A percentile compares a stretch with the other conserved stretches of the same genome.
Evolutionary conservation across 1,140 invertebrate species (phyloP).

Genomic region (Bombus cullumanus): DNA sequence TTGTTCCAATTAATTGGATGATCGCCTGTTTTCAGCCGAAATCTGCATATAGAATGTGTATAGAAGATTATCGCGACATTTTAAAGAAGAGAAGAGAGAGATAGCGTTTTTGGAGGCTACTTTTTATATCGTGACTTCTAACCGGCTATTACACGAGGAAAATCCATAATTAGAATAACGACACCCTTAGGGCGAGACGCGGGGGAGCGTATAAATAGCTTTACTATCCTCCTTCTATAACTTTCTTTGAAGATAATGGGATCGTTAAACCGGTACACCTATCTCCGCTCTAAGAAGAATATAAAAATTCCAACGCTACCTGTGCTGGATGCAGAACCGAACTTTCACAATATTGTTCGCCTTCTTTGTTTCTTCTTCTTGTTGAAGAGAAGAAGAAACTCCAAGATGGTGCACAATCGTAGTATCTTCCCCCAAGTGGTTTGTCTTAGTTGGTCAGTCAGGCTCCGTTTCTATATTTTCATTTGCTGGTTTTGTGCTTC

Average conservation of each 20-base stretch:
- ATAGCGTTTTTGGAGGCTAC: background rate
- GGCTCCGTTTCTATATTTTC: background rate
- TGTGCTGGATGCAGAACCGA: background rate
- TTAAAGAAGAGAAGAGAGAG: background rate
- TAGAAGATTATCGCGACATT: background rate
- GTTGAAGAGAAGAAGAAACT: background rate
- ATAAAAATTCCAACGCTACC: background rate
- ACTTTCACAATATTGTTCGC: background rate
- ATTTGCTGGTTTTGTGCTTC: constrained; percentile 1
- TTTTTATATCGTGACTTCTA: background rate
- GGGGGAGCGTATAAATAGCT: constrained; percentile 27
- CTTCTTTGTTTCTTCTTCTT: background rate
- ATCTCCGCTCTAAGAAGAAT: background rate
- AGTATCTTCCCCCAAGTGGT: background rate
- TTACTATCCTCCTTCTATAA: constrained; percentile 25
- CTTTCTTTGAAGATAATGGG: constrained; percentile 29
- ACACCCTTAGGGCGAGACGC: constrained; percentile 18
- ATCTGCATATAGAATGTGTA: background rate
- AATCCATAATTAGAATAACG: constrained; percentile 36
- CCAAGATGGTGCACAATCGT: background rate
- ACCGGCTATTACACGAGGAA: background rate
- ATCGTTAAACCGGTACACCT: constrained; percentile 11
- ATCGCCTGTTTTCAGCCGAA: background rate
- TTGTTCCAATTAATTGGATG: background rate
- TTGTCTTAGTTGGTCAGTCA: background rate